Conservation (phyloP, 1,140 invertebrate genomes). For the Paraescarpia echinospica region DNA sequence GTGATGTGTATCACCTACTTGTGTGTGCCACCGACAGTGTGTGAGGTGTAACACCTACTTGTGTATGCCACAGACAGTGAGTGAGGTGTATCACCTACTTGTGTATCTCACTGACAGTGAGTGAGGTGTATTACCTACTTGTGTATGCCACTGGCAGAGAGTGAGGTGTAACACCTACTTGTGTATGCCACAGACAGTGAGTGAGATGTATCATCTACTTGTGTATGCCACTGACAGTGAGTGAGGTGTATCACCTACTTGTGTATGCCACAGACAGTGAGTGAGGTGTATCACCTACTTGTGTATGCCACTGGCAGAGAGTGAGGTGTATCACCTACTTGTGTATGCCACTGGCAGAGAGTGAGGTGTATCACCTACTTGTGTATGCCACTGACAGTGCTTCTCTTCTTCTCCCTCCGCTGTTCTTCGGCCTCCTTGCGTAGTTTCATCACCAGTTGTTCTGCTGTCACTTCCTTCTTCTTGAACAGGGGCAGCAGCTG, state of each 20-base stretch:
- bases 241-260: background rate
- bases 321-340: background rate
- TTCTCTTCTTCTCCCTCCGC: constrained; percentile 75
- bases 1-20: background rate
- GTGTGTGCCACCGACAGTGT: background rate
- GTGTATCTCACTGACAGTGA: background rate
- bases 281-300: background rate
- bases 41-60: background rate
- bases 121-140: background rate
- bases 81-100: background rate
- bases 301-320: background rate
- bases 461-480: constrained; percentile 65
- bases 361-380: constrained; percentile 61
- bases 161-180: background rate
- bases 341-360: background rate
- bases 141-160: background rate
- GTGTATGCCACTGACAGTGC: constrained; percentile 77
- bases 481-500: constrained; percentile 69
- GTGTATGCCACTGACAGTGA: background rate
- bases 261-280: background rate
- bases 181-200: background rate
- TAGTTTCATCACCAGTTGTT: constrained; percentile 69
- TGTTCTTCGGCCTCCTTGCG: constrained; percentile 70
- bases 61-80: background rate
- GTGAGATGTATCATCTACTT: background rate